Base-by-base conservation (phyloP, 2,113 vertebrate genomes). In the Perccottus glenii region DNA sequence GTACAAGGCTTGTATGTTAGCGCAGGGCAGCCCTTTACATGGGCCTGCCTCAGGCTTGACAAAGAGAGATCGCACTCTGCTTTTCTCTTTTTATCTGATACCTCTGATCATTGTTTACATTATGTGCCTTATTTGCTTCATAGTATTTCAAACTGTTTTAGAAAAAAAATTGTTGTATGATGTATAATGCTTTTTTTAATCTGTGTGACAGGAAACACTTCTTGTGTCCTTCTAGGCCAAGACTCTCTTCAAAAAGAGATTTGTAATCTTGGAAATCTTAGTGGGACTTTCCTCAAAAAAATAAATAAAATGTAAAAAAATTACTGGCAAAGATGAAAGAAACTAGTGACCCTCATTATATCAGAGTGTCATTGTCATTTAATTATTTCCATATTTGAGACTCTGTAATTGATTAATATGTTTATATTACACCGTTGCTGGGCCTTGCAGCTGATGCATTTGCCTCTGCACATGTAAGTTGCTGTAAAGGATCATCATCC, bases 401-500 rank as follows among this genome's bases (percentile, higher is more conserved):
- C 19, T 9, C 6, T 55, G 33, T 50, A 50, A 12, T 50, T 15
- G 36, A 38, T 33, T 14, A 36, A 38, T 38, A 55, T 55, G 36
- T 55, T 55, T 62, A 15, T 56, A 32, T 61, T 63, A 45, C n/a
- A 27, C n/a, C 46, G 50, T 55, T 74, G 56, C 62, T 57, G 33
- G 45, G 19, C 57, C 59, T 52, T 16, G 46, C 58, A 82, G 76
- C 77, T 84, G 76, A 87, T 78, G 78, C 19, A 11, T 66, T 64
- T 66, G 77, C 73, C 67, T 72, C 51, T 63, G 81, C 75, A 62
- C 36, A 42, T 83, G 72, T 51, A 49, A 36, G 64, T 57, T 58
- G 70, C 51, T 73, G 56, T 83, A 77, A 76, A 86, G 82, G 80
- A 85, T 84, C 70, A 5, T 83, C 83, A 87, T 70, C 85, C 80